A percentile compares a stretch with the other conserved stretches of the same genome.
These are phyloP conservation scores for Cardinalis cardinalis DNA, from an alignment of 2,113 vertebrate species.

Conservation along the genomic window DNA sequence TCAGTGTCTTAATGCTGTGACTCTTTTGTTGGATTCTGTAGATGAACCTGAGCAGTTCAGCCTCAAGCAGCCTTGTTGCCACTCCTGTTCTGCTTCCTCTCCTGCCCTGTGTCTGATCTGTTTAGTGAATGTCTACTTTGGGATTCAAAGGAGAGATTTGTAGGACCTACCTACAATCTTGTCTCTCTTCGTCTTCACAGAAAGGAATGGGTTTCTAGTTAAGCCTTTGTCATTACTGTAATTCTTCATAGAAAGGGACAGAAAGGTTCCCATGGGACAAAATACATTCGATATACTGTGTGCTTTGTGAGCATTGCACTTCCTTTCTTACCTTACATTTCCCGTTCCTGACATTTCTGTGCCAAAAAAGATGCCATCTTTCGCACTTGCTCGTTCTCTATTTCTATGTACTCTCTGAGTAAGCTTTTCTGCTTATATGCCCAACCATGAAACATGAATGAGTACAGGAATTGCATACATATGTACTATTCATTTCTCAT, in stretches of 20 bases:
- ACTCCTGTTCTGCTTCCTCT: not conserved
- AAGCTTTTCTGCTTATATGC: not conserved
- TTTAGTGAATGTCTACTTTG: not conserved
- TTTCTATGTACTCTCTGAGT: not conserved
- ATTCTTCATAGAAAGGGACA: not conserved
- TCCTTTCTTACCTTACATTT: not conserved
- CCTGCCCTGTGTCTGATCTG: not conserved
- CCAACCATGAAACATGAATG: not conserved
- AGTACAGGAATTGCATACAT: not conserved
- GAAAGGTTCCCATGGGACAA: not conserved
- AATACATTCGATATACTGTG: not conserved
- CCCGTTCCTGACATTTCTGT: not conserved
- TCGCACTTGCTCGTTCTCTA: rapidly evolving
- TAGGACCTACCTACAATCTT: not conserved
- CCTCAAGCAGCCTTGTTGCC: not conserved
- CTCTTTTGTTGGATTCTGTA: not conserved
- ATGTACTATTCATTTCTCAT: not conserved
- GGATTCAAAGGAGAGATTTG: not conserved
- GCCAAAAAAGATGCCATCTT: not conserved
- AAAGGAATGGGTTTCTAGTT: not conserved
- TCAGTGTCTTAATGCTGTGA: not conserved
- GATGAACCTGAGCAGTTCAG: not conserved
- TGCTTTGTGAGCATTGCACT: not conserved
- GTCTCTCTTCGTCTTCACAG: not conserved
- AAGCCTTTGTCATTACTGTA: not conserved